Evolutionary conservation across 2,113 vertebrate genomes (phyloP), one percentile per base, ranked within the genome.

Genomic region (Pyxicephalus adspersus): DNA sequence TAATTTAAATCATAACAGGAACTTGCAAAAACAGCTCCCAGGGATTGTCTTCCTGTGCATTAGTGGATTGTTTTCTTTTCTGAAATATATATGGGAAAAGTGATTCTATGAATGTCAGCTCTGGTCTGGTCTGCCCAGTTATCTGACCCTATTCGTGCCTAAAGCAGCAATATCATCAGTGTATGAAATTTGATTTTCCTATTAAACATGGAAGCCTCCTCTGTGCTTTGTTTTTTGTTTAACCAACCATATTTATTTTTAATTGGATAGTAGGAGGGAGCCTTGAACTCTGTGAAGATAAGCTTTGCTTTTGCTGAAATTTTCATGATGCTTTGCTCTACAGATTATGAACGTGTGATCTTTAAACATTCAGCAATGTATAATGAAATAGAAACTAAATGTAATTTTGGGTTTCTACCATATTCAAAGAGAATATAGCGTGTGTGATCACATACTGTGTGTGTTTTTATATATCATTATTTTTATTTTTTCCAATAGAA

Each of bases 181-280:
- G 79, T 81, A 51, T 81, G 68, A 81, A 74, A 81, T 81, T 73
- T 63, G 68, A 74, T 81, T 81, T 81, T 74, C 68, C 68, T 81
- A 81, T 81, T 81, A 73, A 81, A 81, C 79, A 73, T 81, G 68
- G 68, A 29, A 74, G 68, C 60, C 26, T 64, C 50, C 45, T 29
- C 68, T 81, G 26, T 73, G 68, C 68, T 73, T 73, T 81, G 79
- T 81, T 81, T 81, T 81, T 26, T 81, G 79, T 73, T 38, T 81
- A 81, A 81, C 79, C 79, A 81, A 74, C 68, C 79, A 81, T 81
- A 64, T 73, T 81, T 74, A 81, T 81, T 81, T 81, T 81, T 81
- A 81, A 81, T 81, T 81, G 68, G 70, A 72, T 74, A 60, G 25
- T 74, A 81, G 60, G 58, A 65, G 22, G 68, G 51, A 72, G 60